phyloP scores from a whole-genome alignment of 2,888 invertebrate genomes.

The Eurois occulta region DNA sequence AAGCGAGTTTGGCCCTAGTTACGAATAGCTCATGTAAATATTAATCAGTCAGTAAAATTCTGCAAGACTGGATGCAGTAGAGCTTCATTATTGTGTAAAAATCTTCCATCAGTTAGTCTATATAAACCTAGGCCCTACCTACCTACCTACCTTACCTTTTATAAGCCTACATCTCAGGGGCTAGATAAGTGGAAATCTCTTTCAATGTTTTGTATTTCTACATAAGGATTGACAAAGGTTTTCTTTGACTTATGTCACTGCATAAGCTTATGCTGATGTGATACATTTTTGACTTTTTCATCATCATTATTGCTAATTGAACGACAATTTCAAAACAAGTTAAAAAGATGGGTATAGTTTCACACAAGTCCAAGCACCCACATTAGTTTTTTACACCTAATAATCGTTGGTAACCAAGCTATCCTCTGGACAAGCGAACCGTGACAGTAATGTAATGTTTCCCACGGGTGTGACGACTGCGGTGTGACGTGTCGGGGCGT shows the following conservation, averaged over 20 bases:
- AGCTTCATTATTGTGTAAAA: not conserved
- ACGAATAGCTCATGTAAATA: no score
- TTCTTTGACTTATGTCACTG: not conserved
- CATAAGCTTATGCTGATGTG: not conserved
- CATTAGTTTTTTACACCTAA: not conserved
- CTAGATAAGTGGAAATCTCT: no score
- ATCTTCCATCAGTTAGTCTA: not conserved
- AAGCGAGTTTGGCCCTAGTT: no score
- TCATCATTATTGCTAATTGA: not conserved
- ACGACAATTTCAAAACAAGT: not conserved
- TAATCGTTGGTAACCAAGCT: not conserved
- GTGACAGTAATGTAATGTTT: slow-evolving; percentile 47
- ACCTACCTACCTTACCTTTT: not conserved
- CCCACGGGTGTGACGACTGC: slow-evolving; percentile 55
- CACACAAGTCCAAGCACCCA: not conserved
- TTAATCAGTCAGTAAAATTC: not conserved
- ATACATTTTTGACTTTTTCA: not conserved
- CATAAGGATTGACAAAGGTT: no score
- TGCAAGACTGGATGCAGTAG: not conserved
- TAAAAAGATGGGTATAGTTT: not conserved
- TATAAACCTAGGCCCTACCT: no score
- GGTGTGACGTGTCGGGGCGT: slow-evolving; percentile 39
- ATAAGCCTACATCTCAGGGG: not conserved
- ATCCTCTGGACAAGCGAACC: slow-evolving; percentile 34
- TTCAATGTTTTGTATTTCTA: no score